A percentile compares a stretch with the other conserved stretches of the same genome.
Conservation (phyloP, 2,888 invertebrate species). For the Hypselothyrea guttata region DNA sequence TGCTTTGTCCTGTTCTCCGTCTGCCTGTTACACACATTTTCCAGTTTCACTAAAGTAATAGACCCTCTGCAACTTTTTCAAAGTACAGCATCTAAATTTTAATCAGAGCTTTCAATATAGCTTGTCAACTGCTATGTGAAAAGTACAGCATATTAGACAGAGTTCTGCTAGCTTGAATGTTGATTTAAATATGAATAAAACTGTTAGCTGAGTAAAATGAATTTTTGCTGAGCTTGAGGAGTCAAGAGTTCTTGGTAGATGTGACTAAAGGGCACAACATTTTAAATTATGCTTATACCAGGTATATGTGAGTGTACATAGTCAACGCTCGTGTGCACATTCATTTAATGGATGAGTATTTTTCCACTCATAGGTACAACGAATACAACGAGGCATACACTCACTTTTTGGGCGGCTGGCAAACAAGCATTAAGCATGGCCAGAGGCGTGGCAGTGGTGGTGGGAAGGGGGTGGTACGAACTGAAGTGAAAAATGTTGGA, state of each 20-base stretch:
- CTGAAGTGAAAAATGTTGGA: slow-evolving; percentile 55
- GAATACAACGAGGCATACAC: neutral
- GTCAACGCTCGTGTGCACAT: slow-evolving; percentile 31
- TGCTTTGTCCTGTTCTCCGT: too few relatives aligned
- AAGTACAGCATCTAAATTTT: too few relatives aligned
- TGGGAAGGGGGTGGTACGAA: slow-evolving; percentile 36
- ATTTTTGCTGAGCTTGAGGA: slow-evolving; percentile 12
- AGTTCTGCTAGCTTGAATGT: neutral
- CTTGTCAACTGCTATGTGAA: too few relatives aligned
- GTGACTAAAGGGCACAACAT: slow-evolving; percentile 6
- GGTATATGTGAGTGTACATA: slow-evolving; percentile 2
- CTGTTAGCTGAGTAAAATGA: slow-evolving; percentile 7
- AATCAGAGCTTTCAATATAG: too few relatives aligned
- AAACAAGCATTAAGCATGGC: slow-evolving; percentile 20
- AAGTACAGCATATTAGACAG: neutral
- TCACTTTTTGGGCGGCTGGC: neutral
- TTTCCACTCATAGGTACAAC: slow-evolving; percentile 17
- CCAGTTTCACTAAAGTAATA: too few relatives aligned
- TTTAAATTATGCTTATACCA: slow-evolving; percentile 15
- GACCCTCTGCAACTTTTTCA: too few relatives aligned
- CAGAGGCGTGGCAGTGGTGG: slow-evolving; percentile 1
- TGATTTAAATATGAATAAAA: slow-evolving; percentile 3
- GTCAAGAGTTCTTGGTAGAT: too few relatives aligned
- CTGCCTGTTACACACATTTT: too few relatives aligned
- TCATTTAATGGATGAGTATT: slow-evolving; percentile 45